phyloP scores from a whole-genome alignment of 2,113 vertebrate species.

The Ia io region DNA sequence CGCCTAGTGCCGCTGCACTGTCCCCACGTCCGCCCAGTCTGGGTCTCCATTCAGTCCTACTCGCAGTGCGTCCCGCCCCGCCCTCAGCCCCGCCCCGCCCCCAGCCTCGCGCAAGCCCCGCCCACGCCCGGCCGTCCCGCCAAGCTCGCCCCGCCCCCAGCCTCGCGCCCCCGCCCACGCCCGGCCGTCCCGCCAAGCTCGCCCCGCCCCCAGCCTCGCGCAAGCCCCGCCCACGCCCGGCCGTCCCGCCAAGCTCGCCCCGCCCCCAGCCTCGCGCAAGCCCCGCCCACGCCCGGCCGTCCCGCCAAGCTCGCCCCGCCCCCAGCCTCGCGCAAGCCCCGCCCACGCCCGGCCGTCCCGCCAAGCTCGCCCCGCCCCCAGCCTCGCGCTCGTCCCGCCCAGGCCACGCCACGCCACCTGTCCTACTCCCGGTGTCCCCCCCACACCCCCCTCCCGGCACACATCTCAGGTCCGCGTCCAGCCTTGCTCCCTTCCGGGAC shows the following conservation, averaged over 20 bases:
- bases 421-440: background rate
- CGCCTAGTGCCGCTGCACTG: background rate
- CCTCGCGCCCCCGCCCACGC: background rate
- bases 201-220: too few relatives aligned
- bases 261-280: background rate
- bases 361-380: background rate
- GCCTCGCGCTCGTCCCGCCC: background rate
- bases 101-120: background rate
- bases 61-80: background rate
- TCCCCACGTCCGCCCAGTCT: fast-evolving
- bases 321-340: background rate
- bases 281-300: background rate
- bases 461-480: background rate
- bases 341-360: background rate
- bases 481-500: fast-evolving
- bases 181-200: background rate
- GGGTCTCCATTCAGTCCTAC: fast-evolving
- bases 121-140: background rate
- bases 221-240: background rate
- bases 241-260: too few relatives aligned
- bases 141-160: background rate
- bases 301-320: background rate
- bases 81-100: background rate
- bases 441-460: too few relatives aligned
- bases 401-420: background rate